Conservation (phyloP, 2,113 vertebrate species). For the Garra rufa region DNA sequence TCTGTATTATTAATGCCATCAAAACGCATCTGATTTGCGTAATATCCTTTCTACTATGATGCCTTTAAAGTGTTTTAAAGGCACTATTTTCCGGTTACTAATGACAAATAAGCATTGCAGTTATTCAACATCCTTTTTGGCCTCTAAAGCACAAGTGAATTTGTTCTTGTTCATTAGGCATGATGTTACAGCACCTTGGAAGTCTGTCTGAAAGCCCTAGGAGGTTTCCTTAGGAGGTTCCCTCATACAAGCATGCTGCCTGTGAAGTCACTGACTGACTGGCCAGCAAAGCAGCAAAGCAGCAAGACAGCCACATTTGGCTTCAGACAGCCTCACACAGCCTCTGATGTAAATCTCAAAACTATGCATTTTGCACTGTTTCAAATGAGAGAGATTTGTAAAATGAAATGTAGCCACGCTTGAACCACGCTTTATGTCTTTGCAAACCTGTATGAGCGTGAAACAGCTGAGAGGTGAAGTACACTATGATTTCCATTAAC, state of each 20-base stretch:
- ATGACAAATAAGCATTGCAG: not conserved
- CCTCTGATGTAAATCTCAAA: constrained; percentile 9
- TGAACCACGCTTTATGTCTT: not conserved
- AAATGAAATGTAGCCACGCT: too few relatives aligned
- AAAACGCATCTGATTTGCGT: not conserved
- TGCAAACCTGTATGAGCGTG: constrained; percentile 5
- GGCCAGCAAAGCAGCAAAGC: not conserved
- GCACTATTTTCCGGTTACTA: not conserved
- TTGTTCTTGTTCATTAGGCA: not conserved
- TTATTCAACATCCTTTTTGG: not conserved
- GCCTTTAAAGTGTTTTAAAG: not conserved
- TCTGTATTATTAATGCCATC: not conserved
- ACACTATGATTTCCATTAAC: constrained; percentile 52
- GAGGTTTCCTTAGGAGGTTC: not conserved
- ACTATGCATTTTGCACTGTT: not conserved
- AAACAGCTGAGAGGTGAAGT: not conserved
- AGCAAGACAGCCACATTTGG: not conserved
- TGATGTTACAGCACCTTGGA: not conserved
- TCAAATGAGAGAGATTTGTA: constrained; percentile 5
- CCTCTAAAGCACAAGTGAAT: not conserved
- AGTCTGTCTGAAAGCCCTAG: constrained; percentile 1
- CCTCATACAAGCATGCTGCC: not conserved
- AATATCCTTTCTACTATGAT: not conserved
- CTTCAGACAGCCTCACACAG: not conserved
- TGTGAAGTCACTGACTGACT: not conserved